Conservation (phyloP, 2,797 vertebrate species). For the Spea hammondii region DNA sequence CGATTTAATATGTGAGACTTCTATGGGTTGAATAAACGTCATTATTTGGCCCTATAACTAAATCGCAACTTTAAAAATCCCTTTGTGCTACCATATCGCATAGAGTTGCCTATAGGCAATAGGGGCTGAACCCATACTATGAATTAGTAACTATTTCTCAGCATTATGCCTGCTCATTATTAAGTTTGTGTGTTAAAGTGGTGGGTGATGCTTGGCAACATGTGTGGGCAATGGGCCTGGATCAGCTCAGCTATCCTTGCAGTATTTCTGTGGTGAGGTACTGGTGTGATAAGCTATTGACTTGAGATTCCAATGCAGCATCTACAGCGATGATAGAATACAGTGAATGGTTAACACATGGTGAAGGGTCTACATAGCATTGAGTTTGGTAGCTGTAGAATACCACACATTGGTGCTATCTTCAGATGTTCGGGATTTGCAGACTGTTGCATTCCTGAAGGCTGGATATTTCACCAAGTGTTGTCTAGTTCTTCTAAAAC, state of each 20-base stretch:
- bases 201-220: not conserved
- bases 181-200: not conserved
- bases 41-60: too few species aligned
- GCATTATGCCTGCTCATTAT: not conserved
- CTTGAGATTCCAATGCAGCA: constrained; percentile 14
- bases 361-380: constrained; percentile 1
- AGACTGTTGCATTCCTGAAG: not conserved
- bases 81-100: too few species aligned
- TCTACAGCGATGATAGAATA: not conserved
- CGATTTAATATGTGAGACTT: too few species aligned
- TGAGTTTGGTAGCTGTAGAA: constrained; percentile 20
- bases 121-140: too few species aligned
- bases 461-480: not conserved
- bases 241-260: not conserved
- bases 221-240: not conserved
- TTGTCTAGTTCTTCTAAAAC: constrained; percentile 4
- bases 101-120: too few species aligned
- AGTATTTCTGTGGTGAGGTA: not conserved
- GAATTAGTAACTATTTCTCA: not conserved
- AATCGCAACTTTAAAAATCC: too few species aligned
- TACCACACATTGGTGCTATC: constrained; percentile 30
- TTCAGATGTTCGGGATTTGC: not conserved
- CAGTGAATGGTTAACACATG: not conserved
- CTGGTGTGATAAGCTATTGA: not conserved
- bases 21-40: too few species aligned